Conservation (phyloP, 2,888 invertebrate species). For the Trypoxylon attenuatum region DNA sequence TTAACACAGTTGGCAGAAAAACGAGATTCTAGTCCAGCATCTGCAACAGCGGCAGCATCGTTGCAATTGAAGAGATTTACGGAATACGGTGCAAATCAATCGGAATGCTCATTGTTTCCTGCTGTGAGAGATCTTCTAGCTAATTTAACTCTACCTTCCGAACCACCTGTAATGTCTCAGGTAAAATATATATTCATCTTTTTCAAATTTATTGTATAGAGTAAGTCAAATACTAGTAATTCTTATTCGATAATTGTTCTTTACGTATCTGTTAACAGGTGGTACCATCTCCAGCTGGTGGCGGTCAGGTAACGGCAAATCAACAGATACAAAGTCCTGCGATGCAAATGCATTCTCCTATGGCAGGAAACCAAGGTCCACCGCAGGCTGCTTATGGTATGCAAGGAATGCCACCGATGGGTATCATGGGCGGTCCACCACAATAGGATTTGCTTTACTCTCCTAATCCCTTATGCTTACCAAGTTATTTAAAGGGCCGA, state of each 20-base stretch:
- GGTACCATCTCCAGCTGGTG: constrained; percentile 74
- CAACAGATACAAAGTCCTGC: constrained; percentile 78
- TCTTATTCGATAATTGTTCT: too few relatives aligned
- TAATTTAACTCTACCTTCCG: constrained; percentile 88
- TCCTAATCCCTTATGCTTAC: constrained; percentile 55
- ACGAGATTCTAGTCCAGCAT: constrained; percentile 80
- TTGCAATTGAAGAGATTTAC: constrained; percentile 83
- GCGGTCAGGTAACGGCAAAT: constrained; percentile 75
- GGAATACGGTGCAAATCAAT: constrained; percentile 80
- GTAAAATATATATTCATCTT: too few relatives aligned
- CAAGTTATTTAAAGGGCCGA: constrained; percentile 44
- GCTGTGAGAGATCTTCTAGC: constrained; percentile 91
- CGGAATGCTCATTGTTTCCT: constrained; percentile 93
- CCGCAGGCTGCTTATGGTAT: constrained; percentile 71
- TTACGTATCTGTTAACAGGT: constrained; percentile 69
- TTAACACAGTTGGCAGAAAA: constrained; percentile 91
- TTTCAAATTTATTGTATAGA: too few relatives aligned
- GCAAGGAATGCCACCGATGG: constrained; percentile 70
- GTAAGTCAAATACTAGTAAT: too few relatives aligned
- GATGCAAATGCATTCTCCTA: constrained; percentile 79
- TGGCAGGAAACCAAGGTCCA: constrained; percentile 74
- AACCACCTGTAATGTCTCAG: constrained; percentile 79
- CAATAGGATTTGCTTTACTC: constrained; percentile 68
- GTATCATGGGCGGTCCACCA: constrained; percentile 72
- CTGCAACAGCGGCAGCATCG: constrained; percentile 80